These are phyloP conservation scores for Spinus pinus DNA, from an alignment of 2,797 vertebrate genomes.

Conservation along the genomic window DNA sequence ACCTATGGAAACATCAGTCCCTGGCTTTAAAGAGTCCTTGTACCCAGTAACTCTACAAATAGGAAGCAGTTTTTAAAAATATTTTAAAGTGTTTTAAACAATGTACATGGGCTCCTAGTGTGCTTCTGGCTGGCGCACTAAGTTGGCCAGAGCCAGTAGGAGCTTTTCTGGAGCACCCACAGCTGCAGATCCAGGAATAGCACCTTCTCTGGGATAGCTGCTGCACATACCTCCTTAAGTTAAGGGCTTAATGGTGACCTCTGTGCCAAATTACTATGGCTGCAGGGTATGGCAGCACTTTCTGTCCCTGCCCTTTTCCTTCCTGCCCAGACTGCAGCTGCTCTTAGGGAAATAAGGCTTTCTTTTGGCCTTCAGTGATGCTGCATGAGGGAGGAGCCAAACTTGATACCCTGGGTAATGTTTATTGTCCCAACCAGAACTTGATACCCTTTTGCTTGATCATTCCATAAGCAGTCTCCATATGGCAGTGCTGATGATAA, in stretches of 20 bases:
- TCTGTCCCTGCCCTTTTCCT: not conserved
- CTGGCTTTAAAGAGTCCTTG: not conserved
- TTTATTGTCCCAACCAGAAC: not conserved
- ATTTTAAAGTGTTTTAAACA: not conserved
- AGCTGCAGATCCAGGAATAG: not conserved
- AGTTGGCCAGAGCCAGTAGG: not conserved
- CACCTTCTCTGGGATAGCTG: not conserved
- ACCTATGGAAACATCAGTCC: not conserved
- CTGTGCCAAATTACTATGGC: not conserved
- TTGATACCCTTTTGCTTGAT: not conserved
- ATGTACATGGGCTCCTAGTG: accelerated
- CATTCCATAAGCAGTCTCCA: not conserved
- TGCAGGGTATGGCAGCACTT: not conserved
- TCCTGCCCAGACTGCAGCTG: not conserved
- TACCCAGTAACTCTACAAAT: not conserved
- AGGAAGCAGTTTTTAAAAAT: not conserved
- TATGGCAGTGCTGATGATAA: not conserved
- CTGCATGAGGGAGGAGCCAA: not conserved
- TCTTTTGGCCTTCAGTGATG: not conserved
- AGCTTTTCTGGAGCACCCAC: not conserved
- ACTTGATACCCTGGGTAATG: not conserved
- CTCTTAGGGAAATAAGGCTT: not conserved
- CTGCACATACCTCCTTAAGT: not conserved
- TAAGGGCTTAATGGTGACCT: not conserved
- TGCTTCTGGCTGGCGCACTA: not conserved